These are phyloP conservation scores for Siphamia tubifer DNA, from an alignment of 2,113 vertebrate species.

Conservation along the genomic window DNA sequence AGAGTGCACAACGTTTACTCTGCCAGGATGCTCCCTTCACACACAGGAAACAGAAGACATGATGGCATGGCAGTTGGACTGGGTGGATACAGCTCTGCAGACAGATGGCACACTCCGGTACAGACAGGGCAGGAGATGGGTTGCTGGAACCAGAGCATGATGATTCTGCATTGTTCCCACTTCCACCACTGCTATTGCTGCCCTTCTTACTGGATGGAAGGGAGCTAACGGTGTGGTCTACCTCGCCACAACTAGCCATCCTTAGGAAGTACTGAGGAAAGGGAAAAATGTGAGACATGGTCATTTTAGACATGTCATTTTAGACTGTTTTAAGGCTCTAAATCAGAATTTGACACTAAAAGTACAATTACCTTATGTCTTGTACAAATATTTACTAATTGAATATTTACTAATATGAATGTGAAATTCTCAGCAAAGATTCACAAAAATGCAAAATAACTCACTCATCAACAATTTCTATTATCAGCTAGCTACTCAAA, in stretches of 20 bases:
- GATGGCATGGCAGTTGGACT: constrained; percentile 95
- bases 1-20: constrained; percentile 96
- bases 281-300: not conserved
- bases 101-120: constrained; percentile 97
- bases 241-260: constrained; percentile 97
- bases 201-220: constrained; percentile 91
- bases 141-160: constrained; percentile 67
- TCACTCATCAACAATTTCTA: too few species aligned
- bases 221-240: constrained; percentile 93
- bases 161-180: constrained; percentile 64
- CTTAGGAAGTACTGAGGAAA: constrained; percentile 73
- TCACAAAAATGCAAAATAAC: too few species aligned
- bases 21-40: constrained; percentile 99
- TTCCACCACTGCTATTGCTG: constrained; percentile 72
- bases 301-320: not conserved
- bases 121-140: constrained; percentile 84
- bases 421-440: too few species aligned
- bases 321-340: too few species aligned
- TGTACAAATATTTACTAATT: too few species aligned
- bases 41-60: constrained; percentile 97
- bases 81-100: constrained; percentile 97
- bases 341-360: too few species aligned
- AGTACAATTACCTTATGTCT: too few species aligned
- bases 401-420: too few species aligned
- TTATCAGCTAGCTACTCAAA: too few species aligned